Percentiles rank a stretch among this genome's conserved stretches.
Evolutionary conservation across 2,888 invertebrate genomes (phyloP).

Genomic region (Caenorhabditis sp.): DNA sequence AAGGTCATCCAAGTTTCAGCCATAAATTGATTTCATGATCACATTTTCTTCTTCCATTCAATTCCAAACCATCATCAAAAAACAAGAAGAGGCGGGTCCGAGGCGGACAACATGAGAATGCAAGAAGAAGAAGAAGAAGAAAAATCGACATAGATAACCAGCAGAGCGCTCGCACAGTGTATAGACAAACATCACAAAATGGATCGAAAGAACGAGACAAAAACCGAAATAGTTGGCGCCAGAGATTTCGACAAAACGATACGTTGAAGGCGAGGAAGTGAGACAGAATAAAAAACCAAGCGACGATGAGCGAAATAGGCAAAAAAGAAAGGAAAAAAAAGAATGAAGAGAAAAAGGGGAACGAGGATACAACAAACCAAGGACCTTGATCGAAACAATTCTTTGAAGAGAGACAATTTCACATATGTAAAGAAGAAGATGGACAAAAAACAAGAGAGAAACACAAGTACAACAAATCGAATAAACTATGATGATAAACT

Average conservation of each 20-base stretch:
- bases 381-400: not conserved
- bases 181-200: slow-evolving; percentile 1
- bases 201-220: not conserved
- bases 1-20: no score
- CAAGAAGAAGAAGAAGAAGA: not conserved
- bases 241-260: not conserved
- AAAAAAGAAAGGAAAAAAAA: not conserved
- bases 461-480: not conserved
- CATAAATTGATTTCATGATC: not conserved
- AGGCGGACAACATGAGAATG: not conserved
- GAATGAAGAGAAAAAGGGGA: not conserved
- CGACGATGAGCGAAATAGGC: not conserved
- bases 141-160: not conserved
- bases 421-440: not conserved
- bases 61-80: not conserved
- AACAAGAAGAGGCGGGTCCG: not conserved
- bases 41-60: not conserved
- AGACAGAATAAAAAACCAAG: not conserved
- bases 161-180: not conserved
- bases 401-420: not conserved
- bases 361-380: not conserved
- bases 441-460: not conserved
- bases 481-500: not conserved
- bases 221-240: not conserved
- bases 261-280: not conserved